Evolutionary conservation across 1,140 invertebrate species (phyloP).

Genomic region (Sitophilus oryzae): DNA sequence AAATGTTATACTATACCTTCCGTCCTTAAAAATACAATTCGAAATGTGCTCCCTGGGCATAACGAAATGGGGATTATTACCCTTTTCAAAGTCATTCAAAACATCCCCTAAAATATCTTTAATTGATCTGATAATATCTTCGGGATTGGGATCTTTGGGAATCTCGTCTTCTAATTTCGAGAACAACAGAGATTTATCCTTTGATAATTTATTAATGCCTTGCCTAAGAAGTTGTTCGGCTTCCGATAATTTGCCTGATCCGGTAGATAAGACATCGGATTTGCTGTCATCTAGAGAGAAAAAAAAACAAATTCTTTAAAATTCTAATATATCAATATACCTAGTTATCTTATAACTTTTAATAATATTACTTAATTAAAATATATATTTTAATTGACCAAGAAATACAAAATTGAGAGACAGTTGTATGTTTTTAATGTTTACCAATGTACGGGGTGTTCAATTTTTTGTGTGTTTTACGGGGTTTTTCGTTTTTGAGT

Average conservation of each 20-base stretch:
- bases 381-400: too few species aligned
- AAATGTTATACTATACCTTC: conserved; percentile 5
- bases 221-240: not conserved
- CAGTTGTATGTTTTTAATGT: too few species aligned
- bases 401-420: too few species aligned
- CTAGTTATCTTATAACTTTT: too few species aligned
- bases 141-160: not conserved
- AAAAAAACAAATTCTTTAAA: too few species aligned
- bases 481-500: too few species aligned
- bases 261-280: not conserved
- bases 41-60: not conserved
- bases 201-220: conserved; percentile 5
- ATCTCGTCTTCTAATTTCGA: conserved; percentile 4
- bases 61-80: not conserved
- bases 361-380: too few species aligned
- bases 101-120: conserved; percentile 1
- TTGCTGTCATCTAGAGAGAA: not conserved
- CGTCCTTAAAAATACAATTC: conserved; percentile 18
- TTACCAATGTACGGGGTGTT: too few species aligned
- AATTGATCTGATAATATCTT: not conserved
- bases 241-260: conserved; percentile 4
- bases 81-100: not conserved
- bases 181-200: conserved; percentile 2
- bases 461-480: too few species aligned
- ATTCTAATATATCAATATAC: too few species aligned